phyloP scores from a whole-genome alignment of 2,888 invertebrate species.

The Petrolisthes manimaculis region DNA sequence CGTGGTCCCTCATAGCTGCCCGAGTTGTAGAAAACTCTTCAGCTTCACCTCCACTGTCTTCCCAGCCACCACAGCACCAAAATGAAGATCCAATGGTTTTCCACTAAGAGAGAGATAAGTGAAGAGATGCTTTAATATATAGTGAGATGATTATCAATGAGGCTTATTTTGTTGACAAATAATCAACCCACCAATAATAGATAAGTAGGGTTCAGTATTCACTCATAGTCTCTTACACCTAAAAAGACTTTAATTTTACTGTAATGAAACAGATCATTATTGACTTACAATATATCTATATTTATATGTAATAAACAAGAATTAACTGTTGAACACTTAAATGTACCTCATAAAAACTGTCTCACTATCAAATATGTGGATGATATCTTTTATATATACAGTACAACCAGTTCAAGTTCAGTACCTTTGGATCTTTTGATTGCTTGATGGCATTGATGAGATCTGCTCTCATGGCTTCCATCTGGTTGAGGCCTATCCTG shows the following conservation, averaged over 20 bases:
- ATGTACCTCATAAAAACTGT: background rate
- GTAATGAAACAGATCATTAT: too few species aligned
- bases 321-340: background rate
- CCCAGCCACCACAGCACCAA: constrained; percentile 76
- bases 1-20: constrained; percentile 56
- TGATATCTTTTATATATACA: background rate
- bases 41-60: constrained; percentile 78
- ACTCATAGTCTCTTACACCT: too few species aligned
- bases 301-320: background rate
- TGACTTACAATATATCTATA: too few species aligned
- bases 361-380: background rate
- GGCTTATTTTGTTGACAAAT: too few species aligned
- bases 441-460: constrained; percentile 87
- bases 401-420: background rate
- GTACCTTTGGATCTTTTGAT: constrained; percentile 80
- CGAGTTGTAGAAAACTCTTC: constrained; percentile 72
- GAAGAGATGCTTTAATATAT: too few species aligned
- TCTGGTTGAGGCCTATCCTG: constrained; percentile 85
- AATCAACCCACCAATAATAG: too few species aligned
- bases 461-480: constrained; percentile 86
- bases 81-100: constrained; percentile 86
- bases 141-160: too few species aligned
- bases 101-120: constrained; percentile 75
- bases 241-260: too few species aligned
- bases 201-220: too few species aligned